Base-by-base conservation (phyloP, 2,113 vertebrate genomes). In the Caloenas nicobarica region DNA sequence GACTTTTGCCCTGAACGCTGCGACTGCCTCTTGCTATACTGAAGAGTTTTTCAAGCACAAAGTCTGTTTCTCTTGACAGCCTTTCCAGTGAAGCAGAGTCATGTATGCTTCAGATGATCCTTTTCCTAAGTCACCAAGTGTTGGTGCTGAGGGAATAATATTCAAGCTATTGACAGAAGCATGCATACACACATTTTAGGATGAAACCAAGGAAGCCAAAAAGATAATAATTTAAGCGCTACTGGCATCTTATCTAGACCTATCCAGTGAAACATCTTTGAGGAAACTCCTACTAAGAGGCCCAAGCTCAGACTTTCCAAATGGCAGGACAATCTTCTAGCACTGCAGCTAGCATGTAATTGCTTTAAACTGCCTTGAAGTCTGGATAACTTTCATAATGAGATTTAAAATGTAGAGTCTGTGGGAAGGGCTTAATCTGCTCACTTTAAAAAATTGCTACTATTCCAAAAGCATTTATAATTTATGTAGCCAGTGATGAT, bases 111-210 rank as follows among this genome's bases (percentile, higher is more conserved):
- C 4, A 7, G 50, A 46, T 62, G 40, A 53, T 70, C 54, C 58
- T 83, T 50, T 91, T 87, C 57, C 26, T 34, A 83, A 77, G 42
- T 53, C 38, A 65, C 28, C 33, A n/a, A 53, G 34, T 23, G 31
- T 46, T 66, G 51, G 44, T 0, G 0, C 58, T 50, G 71, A 77
- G 76, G 48, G 3, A 7, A 61, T 74, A 86, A 38, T 73, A 81
- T 77, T 80, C 40, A 46, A 62, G 56, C 88, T 94, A 36, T 53
- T 86, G 83, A 81, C 50, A 86, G 80, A 90, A 82, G 71, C 13
- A 58, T 38, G 62, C n/a, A 38, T 4, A 5, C 19, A 46, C 26
- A 5, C n/a, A 40, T 90, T 34, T 92, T 40, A 66, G 86, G 91
- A 56, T 58, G 60, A 86, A 92, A 51, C 31, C 28, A 50, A 78